Base-by-base conservation (phyloP, 2,888 invertebrate species). In the Pyrrhosoma nymphula region DNA sequence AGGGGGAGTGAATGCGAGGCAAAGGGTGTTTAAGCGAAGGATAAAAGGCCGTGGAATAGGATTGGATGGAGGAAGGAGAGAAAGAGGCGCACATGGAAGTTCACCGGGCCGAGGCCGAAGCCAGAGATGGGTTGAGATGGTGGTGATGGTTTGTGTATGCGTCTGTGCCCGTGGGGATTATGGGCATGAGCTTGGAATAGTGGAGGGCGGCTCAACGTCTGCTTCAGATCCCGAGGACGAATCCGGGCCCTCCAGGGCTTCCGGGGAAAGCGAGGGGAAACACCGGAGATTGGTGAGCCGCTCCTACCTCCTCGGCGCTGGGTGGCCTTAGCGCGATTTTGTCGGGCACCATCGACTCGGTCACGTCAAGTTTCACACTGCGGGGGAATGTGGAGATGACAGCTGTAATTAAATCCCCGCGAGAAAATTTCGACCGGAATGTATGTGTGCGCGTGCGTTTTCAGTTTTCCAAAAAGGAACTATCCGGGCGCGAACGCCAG, bases 401-500 rank as follows among this genome's bases (percentile, higher is more conserved):
- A 93, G 69, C 47, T 75, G 69, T 93, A 93, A 93, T 93, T 93
- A 93, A 93, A 93, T 93, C 69, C 75, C 26, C 69, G 93, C 93
- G 93, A 55, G 69, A 93, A 69, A 63, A 35, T 69, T 75, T 93
- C 47, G 69, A 26, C 93, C 16, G 10, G 20, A 82, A 35, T 35
- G 30, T 35, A 35, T 18, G 18, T 18, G 8, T 35, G 82, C 69
- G 69, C 26, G 60, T 60, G 18, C 60, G 60, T 60, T 60, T 60
- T 82, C 82, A 16, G 82, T 35, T 14, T 35, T 35, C 30, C 35
- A 35, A 82, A 82, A 82, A 82, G 30, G 82, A 35, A 18, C 82
- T 30, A 35, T 18, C 30, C 12, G 35, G 18, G 82, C 35, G 82
- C n/a, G 14, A 18, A 82, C 16, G 30, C 35, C 82, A 82, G 35